A percentile compares a stretch with the other conserved stretches of the same genome.
Conservation (phyloP, 2,113 vertebrate species). For the Terrapene triunguis region DNA sequence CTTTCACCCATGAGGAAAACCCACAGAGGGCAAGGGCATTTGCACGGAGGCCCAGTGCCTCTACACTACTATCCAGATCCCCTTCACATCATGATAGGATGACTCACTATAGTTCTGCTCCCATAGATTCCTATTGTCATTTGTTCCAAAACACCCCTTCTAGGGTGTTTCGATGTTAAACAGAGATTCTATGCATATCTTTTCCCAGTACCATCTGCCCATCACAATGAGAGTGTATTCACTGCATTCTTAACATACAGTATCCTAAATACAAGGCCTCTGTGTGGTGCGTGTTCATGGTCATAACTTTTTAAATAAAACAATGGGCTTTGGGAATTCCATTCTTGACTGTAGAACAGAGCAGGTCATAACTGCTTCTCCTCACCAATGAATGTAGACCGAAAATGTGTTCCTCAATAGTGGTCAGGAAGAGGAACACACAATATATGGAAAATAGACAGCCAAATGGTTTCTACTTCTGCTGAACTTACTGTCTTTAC, state of each 20-base stretch:
- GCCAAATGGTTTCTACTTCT: background rate
- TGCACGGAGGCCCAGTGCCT: background rate
- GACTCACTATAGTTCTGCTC: rapidly evolving
- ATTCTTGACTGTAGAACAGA: background rate
- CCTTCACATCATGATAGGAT: rapidly evolving
- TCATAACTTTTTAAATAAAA: background rate
- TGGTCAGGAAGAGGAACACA: background rate
- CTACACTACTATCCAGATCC: background rate
- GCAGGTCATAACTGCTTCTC: background rate
- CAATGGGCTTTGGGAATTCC: background rate
- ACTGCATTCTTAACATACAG: rapidly evolving
- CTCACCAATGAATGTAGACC: rapidly evolving
- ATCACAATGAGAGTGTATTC: background rate
- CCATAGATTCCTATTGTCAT: background rate
- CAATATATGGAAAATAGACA: background rate
- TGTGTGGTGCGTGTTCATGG: rapidly evolving
- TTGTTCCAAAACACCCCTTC: background rate
- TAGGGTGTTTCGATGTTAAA: background rate
- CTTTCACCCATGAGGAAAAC: background rate
- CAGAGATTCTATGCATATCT: rapidly evolving
- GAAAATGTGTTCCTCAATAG: background rate
- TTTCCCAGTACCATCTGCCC: background rate
- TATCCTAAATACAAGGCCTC: background rate
- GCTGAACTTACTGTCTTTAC: background rate
- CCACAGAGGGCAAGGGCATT: background rate